Conservation (phyloP, 1,140 invertebrate genomes). For the Leptinotarsa defecta region DNA sequence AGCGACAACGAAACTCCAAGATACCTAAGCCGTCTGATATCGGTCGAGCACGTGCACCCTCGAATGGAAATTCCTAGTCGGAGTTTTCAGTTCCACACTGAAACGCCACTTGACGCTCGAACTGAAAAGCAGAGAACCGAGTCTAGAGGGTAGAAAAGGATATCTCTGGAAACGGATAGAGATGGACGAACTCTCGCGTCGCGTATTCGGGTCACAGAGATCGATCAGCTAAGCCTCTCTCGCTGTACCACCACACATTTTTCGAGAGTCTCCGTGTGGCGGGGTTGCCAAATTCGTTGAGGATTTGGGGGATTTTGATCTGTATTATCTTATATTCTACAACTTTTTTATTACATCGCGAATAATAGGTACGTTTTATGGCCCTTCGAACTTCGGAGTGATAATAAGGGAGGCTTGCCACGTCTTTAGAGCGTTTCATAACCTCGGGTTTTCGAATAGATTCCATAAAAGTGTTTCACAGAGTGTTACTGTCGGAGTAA, state of each 20-base stretch:
- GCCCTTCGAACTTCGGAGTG: neutral
- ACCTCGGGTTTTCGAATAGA: neutral
- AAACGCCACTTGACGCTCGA: slow-evolving; percentile 15
- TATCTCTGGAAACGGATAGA: neutral
- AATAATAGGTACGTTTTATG: slow-evolving; percentile 4
- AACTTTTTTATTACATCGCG: slow-evolving; percentile 8
- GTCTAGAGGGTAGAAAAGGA: neutral
- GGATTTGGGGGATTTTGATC: neutral
- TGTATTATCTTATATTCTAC: slow-evolving; percentile 9
- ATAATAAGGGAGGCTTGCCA: neutral
- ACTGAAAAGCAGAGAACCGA: slow-evolving; percentile 1
- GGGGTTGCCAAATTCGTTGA: slow-evolving; percentile 13
- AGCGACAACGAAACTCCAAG: too few species aligned
- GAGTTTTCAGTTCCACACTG: slow-evolving; percentile 20
- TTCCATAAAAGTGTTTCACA: neutral
- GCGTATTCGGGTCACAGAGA: slow-evolving; percentile 28
- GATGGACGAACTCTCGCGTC: slow-evolving; percentile 12
- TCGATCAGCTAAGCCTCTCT: slow-evolving; percentile 28
- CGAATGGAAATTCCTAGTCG: slow-evolving; percentile 11
- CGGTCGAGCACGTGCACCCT: slow-evolving; percentile 7
- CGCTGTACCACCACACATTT: slow-evolving; percentile 11
- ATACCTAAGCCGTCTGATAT: neutral
- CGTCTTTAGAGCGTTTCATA: neutral
- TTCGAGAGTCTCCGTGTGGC: slow-evolving; percentile 8
- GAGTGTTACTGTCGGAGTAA: too few species aligned